A percentile compares a stretch with the other conserved stretches of the same genome.
Conservation (phyloP, 1,140 invertebrate genomes). For the Cherax destructor region DNA sequence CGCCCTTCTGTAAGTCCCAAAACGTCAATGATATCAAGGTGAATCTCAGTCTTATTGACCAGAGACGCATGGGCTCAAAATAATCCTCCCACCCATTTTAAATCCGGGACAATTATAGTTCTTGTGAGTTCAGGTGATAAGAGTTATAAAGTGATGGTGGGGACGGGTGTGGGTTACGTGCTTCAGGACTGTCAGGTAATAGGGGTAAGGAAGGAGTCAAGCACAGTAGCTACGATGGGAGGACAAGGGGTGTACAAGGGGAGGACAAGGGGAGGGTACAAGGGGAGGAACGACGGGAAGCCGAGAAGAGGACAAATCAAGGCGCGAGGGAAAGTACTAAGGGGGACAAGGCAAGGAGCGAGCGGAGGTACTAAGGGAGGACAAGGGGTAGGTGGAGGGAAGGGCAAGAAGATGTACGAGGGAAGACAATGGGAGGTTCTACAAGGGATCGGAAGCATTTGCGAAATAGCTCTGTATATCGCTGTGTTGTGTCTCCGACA, state of each 20-base stretch:
- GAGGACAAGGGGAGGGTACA: too few species aligned
- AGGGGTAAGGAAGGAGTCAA: slow-evolving; percentile 13
- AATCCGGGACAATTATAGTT: background rate
- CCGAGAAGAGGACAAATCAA: too few species aligned
- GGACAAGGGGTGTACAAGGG: background rate
- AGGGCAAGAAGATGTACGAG: too few species aligned
- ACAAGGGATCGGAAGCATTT: background rate
- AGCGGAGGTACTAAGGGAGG: too few species aligned
- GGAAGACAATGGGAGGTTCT: background rate
- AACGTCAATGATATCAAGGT: background rate
- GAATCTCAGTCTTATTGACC: slow-evolving; percentile 23
- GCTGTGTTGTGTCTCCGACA: background rate
- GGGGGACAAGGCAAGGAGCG: too few species aligned
- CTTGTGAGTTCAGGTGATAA: background rate
- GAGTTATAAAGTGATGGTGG: slow-evolving; percentile 16
- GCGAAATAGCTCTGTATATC: slow-evolving; percentile 1
- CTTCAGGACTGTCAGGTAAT: slow-evolving; percentile 24
- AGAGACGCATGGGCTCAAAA: background rate
- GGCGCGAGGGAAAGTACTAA: too few species aligned
- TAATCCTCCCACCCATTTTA: background rate
- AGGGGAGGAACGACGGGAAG: too few species aligned
- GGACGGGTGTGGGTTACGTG: slow-evolving; percentile 1
- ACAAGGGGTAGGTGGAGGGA: too few species aligned
- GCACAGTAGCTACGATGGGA: slow-evolving; percentile 42
- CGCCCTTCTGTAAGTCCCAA: background rate